These are phyloP conservation scores for human (Homo sapiens) DNA, from an alignment of 2,113 vertebrate genomes.

Conservation along the genomic window DNA sequence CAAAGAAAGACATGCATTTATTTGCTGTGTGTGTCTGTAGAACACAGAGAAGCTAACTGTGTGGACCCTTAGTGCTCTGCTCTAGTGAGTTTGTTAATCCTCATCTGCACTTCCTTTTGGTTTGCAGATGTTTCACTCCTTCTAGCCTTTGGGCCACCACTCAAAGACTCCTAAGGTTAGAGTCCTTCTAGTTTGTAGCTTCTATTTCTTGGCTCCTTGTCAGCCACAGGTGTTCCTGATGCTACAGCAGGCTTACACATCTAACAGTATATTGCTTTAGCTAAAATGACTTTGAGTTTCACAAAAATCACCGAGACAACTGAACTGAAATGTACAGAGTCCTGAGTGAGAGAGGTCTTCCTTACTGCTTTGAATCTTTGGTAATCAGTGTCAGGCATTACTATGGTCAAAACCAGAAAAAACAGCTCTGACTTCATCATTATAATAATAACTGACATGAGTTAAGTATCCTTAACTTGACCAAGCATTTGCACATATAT, in stretches of 20 bases:
- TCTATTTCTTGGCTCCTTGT: not conserved
- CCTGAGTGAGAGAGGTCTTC: not conserved
- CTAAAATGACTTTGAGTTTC: not conserved
- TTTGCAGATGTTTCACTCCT: not conserved
- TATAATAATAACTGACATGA: not conserved
- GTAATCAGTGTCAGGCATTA: not conserved
- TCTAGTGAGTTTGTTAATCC: not conserved
- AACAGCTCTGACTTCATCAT: not conserved
- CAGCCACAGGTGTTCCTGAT: not conserved
- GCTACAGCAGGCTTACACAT: not conserved
- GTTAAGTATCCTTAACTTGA: not conserved
- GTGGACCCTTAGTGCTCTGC: not conserved
- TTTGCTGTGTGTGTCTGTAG: not conserved
- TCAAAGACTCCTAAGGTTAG: too few species aligned
- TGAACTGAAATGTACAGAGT: not conserved
- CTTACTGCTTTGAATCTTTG: not conserved
- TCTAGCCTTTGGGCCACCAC: not conserved
- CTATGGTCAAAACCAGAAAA: not conserved
- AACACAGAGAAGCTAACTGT: not conserved
- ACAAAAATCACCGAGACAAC: not conserved
- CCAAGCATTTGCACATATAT: not conserved
- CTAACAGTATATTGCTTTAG: not conserved
- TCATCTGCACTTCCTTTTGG: fast-evolving
- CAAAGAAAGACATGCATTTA: not conserved
- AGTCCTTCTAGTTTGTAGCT: not conserved